Conservation (phyloP, 2,797 vertebrate genomes). For the Hoplostethus mediterraneus region DNA sequence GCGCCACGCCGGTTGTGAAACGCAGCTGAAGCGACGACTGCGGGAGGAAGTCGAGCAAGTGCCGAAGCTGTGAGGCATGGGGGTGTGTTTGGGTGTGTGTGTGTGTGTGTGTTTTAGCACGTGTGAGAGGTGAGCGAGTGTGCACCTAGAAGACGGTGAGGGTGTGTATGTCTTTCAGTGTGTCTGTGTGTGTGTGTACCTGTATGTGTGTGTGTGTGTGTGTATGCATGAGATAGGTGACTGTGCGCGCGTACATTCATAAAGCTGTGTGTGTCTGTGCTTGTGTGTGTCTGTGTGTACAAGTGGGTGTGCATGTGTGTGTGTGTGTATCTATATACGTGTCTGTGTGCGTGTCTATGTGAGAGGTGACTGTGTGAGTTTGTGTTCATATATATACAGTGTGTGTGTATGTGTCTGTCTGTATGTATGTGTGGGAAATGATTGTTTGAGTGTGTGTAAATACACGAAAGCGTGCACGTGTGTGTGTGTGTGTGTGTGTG, state of each 20-base stretch:
- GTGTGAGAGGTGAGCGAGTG: constrained; percentile 8
- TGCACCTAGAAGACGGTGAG: background rate
- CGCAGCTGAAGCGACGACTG: constrained; percentile 45
- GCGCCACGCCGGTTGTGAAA: constrained; percentile 47
- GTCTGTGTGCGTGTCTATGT: background rate
- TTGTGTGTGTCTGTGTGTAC: background rate
- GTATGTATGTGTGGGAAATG: background rate
- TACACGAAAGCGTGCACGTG: background rate
- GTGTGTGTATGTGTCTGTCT: no score
- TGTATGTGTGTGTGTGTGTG: constrained; percentile 1
- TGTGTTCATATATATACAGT: no score
- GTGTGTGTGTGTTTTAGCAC: constrained; percentile 26
- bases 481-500: background rate
- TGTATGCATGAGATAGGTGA: background rate
- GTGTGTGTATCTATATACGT: background rate
- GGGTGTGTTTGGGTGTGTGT: constrained; percentile 46
- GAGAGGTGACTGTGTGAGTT: no score
- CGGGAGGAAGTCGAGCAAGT: constrained; percentile 38
- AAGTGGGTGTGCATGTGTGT: background rate
- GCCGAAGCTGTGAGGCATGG: constrained; percentile 17
- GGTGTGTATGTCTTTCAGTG: background rate
- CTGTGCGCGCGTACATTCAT: constrained; percentile 10
- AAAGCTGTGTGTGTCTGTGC: constrained; percentile 7
- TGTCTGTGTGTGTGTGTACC: background rate
- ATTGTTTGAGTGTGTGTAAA: constrained; percentile 4